Conservation (phyloP, 2,888 invertebrate species). For the Trichopoda pennipes region DNA sequence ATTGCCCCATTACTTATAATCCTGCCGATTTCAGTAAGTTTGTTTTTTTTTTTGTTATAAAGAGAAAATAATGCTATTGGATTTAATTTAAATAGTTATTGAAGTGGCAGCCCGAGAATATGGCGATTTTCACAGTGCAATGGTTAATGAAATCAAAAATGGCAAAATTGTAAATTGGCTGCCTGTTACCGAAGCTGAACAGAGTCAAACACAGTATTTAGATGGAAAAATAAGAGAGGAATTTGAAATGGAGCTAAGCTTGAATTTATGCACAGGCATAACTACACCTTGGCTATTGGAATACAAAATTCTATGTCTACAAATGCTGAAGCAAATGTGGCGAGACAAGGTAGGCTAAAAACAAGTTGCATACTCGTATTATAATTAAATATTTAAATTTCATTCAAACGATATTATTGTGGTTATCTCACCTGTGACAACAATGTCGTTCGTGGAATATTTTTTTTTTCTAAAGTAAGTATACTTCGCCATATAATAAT, state of each 20-base stretch:
- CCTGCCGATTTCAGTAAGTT: slow-evolving; percentile 96
- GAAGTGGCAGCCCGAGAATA: slow-evolving; percentile 91
- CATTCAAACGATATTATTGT: too few species aligned
- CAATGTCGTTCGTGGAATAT: too few species aligned
- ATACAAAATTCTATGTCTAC: slow-evolving; percentile 84
- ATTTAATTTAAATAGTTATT: slow-evolving; percentile 83
- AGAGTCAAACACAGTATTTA: slow-evolving; percentile 4
- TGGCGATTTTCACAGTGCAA: slow-evolving; percentile 86
- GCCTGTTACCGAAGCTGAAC: slow-evolving; percentile 64
- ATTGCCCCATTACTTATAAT: slow-evolving; percentile 95
- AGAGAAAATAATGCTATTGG: background rate
- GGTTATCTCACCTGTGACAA: too few species aligned
- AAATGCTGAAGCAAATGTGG: slow-evolving; percentile 89
- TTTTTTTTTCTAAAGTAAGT: too few species aligned
- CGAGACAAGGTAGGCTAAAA: slow-evolving; percentile 82
- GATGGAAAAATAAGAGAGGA: background rate
- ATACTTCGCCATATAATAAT: too few species aligned
- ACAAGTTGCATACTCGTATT: too few species aligned
- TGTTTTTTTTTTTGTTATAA: too few species aligned
- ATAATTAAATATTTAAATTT: too few species aligned
- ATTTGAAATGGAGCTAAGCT: slow-evolving; percentile 39
- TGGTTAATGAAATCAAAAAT: slow-evolving; percentile 86
- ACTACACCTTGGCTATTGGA: slow-evolving; percentile 85
- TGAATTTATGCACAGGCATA: slow-evolving; percentile 67
- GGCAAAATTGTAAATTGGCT: slow-evolving; percentile 84